Conservation (phyloP, 2,797 vertebrate genomes). For the Heliangelus exortis region DNA sequence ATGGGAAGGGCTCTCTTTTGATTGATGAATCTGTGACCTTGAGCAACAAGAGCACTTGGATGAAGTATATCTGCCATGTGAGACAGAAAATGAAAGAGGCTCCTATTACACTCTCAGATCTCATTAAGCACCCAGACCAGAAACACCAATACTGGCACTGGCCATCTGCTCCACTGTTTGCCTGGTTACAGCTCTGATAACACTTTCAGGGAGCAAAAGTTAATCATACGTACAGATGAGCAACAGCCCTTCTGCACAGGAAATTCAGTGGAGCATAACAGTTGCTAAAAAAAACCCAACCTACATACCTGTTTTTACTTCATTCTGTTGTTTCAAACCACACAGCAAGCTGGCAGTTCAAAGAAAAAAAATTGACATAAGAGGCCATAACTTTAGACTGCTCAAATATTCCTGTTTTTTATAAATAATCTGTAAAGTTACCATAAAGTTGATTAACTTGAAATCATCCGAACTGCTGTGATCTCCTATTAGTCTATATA, state of each 20-base stretch:
- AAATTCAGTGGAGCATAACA: slow-evolving; percentile 41
- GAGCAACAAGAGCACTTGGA: slow-evolving; percentile 47
- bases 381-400: neutral
- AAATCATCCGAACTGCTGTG: neutral
- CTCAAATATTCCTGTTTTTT: neutral
- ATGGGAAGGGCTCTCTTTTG: slow-evolving; percentile 31
- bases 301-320: slow-evolving; percentile 23
- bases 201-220: slow-evolving; percentile 50
- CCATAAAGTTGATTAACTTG: neutral
- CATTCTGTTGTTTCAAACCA: slow-evolving; percentile 28
- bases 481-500: neutral
- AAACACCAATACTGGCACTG: slow-evolving; percentile 48
- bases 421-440: neutral
- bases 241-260: slow-evolving; percentile 55
- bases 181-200: slow-evolving; percentile 61
- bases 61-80: slow-evolving; percentile 24
- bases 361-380: neutral
- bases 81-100: slow-evolving; percentile 59
- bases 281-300: slow-evolving; percentile 13
- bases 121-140: slow-evolving; percentile 55
- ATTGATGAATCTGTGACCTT: slow-evolving; percentile 66
- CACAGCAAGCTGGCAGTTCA: neutral
- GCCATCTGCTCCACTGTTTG: slow-evolving; percentile 63
- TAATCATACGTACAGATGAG: slow-evolving; percentile 39
- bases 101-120: slow-evolving; percentile 65